Evolutionary conservation across 2,113 vertebrate species (phyloP), one percentile per base, ranked within the genome.

Genomic region (Trogon melanurus): DNA sequence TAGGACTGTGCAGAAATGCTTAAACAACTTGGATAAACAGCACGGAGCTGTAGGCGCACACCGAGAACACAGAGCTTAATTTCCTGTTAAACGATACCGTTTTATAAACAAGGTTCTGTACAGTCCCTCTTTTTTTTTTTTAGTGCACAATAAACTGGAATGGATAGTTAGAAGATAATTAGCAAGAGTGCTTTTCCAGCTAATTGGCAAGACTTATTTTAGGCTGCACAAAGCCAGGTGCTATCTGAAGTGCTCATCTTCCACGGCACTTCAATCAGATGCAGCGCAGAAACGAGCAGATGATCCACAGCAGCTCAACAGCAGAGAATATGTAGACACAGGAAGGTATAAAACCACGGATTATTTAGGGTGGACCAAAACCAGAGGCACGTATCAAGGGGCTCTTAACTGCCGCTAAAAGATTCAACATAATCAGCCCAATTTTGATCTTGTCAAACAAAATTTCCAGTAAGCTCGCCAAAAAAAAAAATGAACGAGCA

Each of bases 151-250:
- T 74, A 88, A 88, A 89, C 74, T 34, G 54, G 79, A 88, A 57
- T 34, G 66, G 58, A 82, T 34, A 80, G 57, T 74, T 73, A 66
- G 71, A 65, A 89, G 78, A 60, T 34, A 89, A 94, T 92, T 96
- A 96, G 50, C 73, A 60, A 57, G 91, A 89, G 86, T 48, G 85
- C 66, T 95, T 93, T 83, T 53, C 47, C 58, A 25, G 74, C 47
- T 92, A 86, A 93, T 74, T 94, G 87, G 71, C 71, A 88, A 89
- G 57, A 38, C 67, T 80, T 81, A 73, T 71, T 73, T 90, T 26
- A 9, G 69, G 19, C 62, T 51, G 64, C 65, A 67, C 72, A 44
- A 70, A 21, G 32, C 74, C 81, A 89, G 80, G 88, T 92, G 92
- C 71, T 74, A 13, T 54, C 57, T 88, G 54, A 70, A 79, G 74